phyloP scores from a whole-genome alignment of 2,113 vertebrate species.

The Campylomormyrus numenius region DNA sequence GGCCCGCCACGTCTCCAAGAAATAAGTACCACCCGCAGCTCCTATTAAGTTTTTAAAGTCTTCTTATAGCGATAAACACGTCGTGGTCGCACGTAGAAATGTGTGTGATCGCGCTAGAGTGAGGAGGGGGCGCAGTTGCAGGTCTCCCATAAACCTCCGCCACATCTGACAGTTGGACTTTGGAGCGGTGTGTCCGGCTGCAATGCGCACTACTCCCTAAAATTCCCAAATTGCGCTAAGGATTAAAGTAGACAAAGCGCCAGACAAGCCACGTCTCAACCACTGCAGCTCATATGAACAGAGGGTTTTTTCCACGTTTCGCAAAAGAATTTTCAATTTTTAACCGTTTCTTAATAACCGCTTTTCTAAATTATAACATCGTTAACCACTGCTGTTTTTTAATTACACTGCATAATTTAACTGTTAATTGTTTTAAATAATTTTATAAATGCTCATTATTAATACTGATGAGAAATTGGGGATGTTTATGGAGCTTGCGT shows the following conservation, averaged over 20 bases:
- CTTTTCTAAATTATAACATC: neutral
- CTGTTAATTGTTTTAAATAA: neutral
- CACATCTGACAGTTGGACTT: conserved; percentile 14
- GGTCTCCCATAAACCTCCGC: neutral
- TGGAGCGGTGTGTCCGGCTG: neutral
- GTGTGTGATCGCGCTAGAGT: neutral
- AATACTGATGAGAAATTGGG: neutral
- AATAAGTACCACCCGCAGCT: neutral
- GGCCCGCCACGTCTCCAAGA: conserved; percentile 1
- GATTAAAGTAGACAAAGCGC: neutral
- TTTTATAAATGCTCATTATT: neutral
- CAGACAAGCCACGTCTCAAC: neutral
- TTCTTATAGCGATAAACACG: conserved; percentile 7
- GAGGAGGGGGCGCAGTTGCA: neutral
- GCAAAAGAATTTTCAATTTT: neutral
- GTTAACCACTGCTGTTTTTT: neutral
- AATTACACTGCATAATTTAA: neutral
- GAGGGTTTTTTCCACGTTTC: neutral
- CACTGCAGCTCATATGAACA: neutral
- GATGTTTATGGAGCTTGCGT: neutral
- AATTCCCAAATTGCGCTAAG: neutral
- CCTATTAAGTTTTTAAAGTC: neutral
- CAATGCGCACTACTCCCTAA: neutral
- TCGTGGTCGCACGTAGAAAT: neutral
- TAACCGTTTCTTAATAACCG: neutral